Evolutionary conservation across 2,888 invertebrate species (phyloP), one percentile per base, ranked within the genome.

Genomic region (Sepiola atlantica): DNA sequence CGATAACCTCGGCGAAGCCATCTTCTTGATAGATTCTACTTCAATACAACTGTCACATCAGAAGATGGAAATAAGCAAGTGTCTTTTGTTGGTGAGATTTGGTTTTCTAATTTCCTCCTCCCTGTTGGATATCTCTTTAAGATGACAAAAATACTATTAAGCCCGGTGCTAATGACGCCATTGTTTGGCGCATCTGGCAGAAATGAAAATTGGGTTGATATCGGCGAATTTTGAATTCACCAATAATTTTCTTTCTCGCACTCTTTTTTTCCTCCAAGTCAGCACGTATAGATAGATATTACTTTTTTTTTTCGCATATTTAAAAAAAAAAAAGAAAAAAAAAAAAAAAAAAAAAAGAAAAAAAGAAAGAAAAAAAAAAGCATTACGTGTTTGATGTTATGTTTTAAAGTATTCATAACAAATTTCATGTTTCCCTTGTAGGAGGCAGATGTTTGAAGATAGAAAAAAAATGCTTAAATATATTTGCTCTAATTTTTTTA

Each of bases 11-110:
- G 61, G 21, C 24, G 24, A 24, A 61, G 20, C 61, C 61, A 77
- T 77, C 77, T 77, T 77, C 77, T 77, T 77, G 77, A 77, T 77
- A 77, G 77, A 77, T 32, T 77, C 77, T n/a, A 77, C 77, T 77
- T 77, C 77, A 77, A 32, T 77, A n/a, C 6, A 77, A 77, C n/a
- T 77, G n/a, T 77, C 77, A 77, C 12, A 77, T 77, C 77, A 77
- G 77, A 77, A 77, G 77, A 77, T n/a, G 77, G n/a, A 77, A 77
- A 77, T 18, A 77, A 32, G 77, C n/a, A 77, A 77, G 32, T n/a
- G 77, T 77, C 77, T 77, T 77, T 77, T 77, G n/a, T 77, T n/a
- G n/a, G 77, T 77, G 77, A 77, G 77, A 77, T 77, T 77, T 77
- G 77, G 77, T 77, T 77, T 77, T 77, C 77, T 77, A 77, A 77